Percentiles rank a stretch among this genome's conserved stretches.
Evolutionary conservation across 2,888 invertebrate genomes (phyloP).

Genomic region (Lepidocyrtoides sp.): DNA sequence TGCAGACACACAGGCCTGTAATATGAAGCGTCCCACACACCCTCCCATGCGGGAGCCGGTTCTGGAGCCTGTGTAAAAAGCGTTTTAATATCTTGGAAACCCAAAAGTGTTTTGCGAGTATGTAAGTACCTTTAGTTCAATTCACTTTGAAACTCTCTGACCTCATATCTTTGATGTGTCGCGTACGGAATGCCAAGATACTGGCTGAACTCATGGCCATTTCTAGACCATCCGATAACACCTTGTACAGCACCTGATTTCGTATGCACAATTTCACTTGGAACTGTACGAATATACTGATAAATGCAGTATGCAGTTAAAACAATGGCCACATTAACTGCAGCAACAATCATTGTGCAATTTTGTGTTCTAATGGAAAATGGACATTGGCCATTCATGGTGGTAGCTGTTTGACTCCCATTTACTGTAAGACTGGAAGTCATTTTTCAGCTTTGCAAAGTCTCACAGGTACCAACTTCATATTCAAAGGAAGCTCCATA

Average conservation of each 20-base stretch:
- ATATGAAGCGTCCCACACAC: constrained; percentile 48
- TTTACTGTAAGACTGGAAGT: not conserved
- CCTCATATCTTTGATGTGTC: constrained; percentile 71
- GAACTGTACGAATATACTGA: constrained; percentile 44
- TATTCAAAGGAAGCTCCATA: too few species aligned
- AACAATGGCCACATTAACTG: not conserved
- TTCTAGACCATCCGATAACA: constrained; percentile 66
- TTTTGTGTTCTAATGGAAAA: constrained; percentile 43
- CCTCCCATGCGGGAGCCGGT: constrained; percentile 62
- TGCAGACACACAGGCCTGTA: constrained; percentile 65
- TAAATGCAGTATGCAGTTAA: constrained; percentile 56
- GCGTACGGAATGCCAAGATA: constrained; percentile 78
- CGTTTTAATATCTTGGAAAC: not conserved
- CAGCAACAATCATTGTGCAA: constrained; percentile 34
- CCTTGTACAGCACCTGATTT: constrained; percentile 69
- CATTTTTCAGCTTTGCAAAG: not conserved
- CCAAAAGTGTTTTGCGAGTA: not conserved
- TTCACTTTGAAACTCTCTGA: not conserved
- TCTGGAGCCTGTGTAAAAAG: constrained; percentile 61
- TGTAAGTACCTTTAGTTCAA: not conserved
- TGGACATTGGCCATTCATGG: constrained; percentile 23
- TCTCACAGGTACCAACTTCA: not conserved
- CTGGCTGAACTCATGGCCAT: constrained; percentile 66
- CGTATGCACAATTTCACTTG: constrained; percentile 76
- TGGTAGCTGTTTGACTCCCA: not conserved